Evolutionary conservation across 2,888 invertebrate genomes (phyloP), one percentile per base, ranked within the genome.

Genomic region (Pelosia muscerda): DNA sequence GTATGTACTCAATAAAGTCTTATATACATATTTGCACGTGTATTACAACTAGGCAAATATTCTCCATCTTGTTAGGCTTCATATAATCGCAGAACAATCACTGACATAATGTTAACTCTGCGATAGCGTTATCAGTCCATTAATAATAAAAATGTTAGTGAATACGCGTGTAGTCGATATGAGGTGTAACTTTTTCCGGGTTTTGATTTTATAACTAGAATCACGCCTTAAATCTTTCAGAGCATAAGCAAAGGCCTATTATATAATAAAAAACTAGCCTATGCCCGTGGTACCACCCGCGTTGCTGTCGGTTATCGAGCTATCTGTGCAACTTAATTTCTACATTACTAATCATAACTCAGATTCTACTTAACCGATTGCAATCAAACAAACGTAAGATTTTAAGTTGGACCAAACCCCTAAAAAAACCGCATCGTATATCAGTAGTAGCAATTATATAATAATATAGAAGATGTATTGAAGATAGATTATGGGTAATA

Each of bases 91-190:
- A 23, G 56, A 68, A 56, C 64, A 56, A 73, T 74, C 72, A 62
- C 59, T 80, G 77, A 77, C 76, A 70, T 77, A 76, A 79, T 81
- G 72, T 77, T 77, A 73, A 63, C 69, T 71, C 59, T 66, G 49
- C 69, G 81, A 79, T 81, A 77, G 63, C 66, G 64, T 68, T 79
- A 79, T 77, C 76, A 73, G 54, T 72, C 42, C 69, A 80, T 72
- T 62, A 72, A 72, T 62, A 72, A 72, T 76, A 65, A 73, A 70
- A 63, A 61, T 58, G 38, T 67, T 54, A 59, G 63, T 58, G 65
- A 60, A 26, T 65, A 34, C 60, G 55, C 63, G 53, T 62, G 49
- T 62, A 4, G 22, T 22, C 3, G 22, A 49, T 63, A 34, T 58
- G 34, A 34, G 42, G 55, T 22, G 15, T 28, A 26, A 10, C 38